Conservation (phyloP, 2,797 vertebrate genomes). For the Micropoecilia bifurca region DNA sequence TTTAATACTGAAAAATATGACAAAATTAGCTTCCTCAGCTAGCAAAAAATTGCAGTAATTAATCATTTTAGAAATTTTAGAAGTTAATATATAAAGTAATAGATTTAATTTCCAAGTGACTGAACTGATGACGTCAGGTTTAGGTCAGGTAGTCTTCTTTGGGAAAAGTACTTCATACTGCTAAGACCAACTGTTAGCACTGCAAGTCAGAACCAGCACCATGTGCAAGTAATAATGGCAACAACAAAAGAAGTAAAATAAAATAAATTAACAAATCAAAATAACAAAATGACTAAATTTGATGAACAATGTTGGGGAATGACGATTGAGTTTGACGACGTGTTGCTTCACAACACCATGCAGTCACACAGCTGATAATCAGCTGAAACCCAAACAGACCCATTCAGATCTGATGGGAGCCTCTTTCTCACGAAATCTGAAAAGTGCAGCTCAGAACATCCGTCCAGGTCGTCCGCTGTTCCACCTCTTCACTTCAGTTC, state of each 20-base stretch:
- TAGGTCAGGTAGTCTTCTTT: slow-evolving; percentile 37
- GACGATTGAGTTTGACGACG: slow-evolving; percentile 18
- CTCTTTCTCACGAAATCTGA: not conserved
- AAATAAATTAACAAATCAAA: slow-evolving; percentile 26
- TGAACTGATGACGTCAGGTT: slow-evolving; percentile 14
- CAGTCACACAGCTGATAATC: slow-evolving; percentile 4
- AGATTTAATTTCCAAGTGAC: slow-evolving; percentile 11
- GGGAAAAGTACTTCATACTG: slow-evolving; percentile 23
- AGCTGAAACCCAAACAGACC: slow-evolving; percentile 14
- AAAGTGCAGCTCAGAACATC: slow-evolving; percentile 17
- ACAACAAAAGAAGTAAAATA: not conserved
- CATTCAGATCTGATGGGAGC: slow-evolving; percentile 7
- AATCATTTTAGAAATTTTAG: not conserved
- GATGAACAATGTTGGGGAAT: slow-evolving; percentile 17
- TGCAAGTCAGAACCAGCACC: slow-evolving; percentile 19
- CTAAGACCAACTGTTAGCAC: slow-evolving; percentile 21
- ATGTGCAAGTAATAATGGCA: not conserved
- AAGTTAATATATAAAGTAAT: slow-evolving; percentile 13
- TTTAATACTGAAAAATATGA: slow-evolving; percentile 8
- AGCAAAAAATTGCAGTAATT: not conserved
- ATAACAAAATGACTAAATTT: slow-evolving; percentile 24
- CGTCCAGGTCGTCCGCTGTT: not conserved
- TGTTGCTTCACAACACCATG: slow-evolving; percentile 11
- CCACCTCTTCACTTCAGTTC: slow-evolving; percentile 47
- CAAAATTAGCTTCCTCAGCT: not conserved